Base-by-base conservation (phyloP, 2,888 invertebrate genomes). In the Latrodectus elegans region DNA sequence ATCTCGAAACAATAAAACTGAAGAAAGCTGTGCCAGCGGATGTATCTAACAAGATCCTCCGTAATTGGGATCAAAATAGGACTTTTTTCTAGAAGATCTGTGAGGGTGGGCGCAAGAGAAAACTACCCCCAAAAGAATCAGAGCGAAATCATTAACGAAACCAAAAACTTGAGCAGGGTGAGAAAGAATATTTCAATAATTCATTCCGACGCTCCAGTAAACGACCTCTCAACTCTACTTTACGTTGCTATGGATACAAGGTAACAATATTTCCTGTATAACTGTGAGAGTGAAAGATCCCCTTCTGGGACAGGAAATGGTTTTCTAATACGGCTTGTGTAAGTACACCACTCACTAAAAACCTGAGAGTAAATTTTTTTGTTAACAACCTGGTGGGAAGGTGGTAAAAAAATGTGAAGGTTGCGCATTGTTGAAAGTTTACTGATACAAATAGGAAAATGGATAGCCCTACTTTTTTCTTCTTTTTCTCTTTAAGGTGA, bases 171-270 rank as follows among this genome's bases (percentile, higher is more conserved):
- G 82, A 82, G 68, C 70, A 53, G 75, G 75, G 75, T 82, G 82
- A 82, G 82, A 82, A 82, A 75, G 79, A 71, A 60, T 15, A 15
- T 17, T 15, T 15, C 75, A 75, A 70, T 74, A 82, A 81, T 86
- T 81, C 81, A 38, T 82, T 75, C 68, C 68, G 75, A 82, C 81
- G 81, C 71, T 55, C 71, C 77, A 81, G 81, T 81, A 86, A 79
- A 76, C 76, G 80, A 86, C 86, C 81, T 81, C 86, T 81, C 86
- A 86, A 86, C 86, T 86, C 71, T 38, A 51, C 81, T 81, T 76
- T 70, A 14, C 51, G 77, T 78, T 53, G 51, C 77, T 53, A 78
- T 77, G 64, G 53, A 53, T 79, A 75, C 70, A n/a, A 75, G 60
- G 80, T 75, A 64, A 55, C 77, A 71, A 74, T 67, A 49, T 68